These are phyloP conservation scores for Lipotes vexillifer DNA, from an alignment of 2,113 vertebrate genomes.

Conservation along the genomic window DNA sequence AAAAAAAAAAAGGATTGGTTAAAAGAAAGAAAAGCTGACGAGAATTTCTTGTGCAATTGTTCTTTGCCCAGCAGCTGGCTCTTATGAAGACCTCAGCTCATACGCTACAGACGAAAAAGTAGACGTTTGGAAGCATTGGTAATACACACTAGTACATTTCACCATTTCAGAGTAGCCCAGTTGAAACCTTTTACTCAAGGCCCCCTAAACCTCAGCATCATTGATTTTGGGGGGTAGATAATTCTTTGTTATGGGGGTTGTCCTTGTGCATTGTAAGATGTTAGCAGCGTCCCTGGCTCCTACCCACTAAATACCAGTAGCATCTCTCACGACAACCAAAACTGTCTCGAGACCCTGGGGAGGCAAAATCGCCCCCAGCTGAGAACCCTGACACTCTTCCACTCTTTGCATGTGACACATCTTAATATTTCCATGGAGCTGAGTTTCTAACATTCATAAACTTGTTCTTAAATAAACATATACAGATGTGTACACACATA, in stretches of 20 bases:
- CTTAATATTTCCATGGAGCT: not conserved
- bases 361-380: not conserved
- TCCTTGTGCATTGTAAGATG: not conserved
- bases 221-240: not conserved
- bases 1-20: not conserved
- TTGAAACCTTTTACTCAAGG: not conserved
- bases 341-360: not conserved
- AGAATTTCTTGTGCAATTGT: not conserved
- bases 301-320: not conserved
- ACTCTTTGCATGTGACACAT: not conserved
- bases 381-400: not conserved
- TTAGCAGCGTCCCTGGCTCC: not conserved
- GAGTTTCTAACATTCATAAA: not conserved
- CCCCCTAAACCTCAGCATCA: not conserved
- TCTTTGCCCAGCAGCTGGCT: not conserved
- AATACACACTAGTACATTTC: not conserved
- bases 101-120: not conserved
- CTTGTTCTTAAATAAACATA: not conserved
- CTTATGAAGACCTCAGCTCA: not conserved
- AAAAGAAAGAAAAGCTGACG: constrained; percentile 21
- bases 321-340: not conserved
- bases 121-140: not conserved
- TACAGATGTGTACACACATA: not conserved
- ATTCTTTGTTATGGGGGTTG: not conserved
- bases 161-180: not conserved